Evolutionary conservation across 2,888 invertebrate species (phyloP).

Genomic region (Cosmia trapezina): DNA sequence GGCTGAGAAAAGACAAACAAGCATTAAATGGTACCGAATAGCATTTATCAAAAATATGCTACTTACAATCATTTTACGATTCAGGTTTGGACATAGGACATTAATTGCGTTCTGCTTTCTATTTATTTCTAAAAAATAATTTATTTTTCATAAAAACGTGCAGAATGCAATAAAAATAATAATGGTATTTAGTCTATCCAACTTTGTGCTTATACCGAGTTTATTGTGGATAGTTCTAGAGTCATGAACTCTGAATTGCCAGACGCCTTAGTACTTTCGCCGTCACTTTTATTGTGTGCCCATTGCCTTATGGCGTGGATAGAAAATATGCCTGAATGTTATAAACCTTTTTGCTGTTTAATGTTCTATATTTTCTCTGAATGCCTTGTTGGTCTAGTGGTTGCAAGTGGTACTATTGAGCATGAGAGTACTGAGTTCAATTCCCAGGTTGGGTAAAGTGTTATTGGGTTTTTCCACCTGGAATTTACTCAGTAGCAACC

Average conservation of each 20-base stretch:
- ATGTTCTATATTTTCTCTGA: conserved; percentile 11
- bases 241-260: conserved; percentile 30
- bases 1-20: no score
- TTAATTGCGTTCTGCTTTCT: not conserved
- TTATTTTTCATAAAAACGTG: not conserved
- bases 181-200: conserved; percentile 6
- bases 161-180: conserved; percentile 9
- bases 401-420: not conserved
- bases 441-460: not conserved
- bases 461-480: not conserved
- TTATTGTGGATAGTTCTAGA: conserved; percentile 12
- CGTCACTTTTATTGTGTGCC: conserved; percentile 30
- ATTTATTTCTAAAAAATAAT: not conserved
- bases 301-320: conserved; percentile 46
- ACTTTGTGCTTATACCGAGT: not conserved
- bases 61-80: no score
- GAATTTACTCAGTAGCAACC: no score
- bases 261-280: conserved; percentile 28
- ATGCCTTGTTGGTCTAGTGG: not conserved
- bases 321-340: conserved; percentile 27
- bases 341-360: conserved; percentile 23
- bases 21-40: no score
- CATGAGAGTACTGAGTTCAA: not conserved
- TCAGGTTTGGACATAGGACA: no score
- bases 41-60: no score